Conservation (phyloP, 2,113 vertebrate genomes). For the Plecturocebus donacophilus region DNA sequence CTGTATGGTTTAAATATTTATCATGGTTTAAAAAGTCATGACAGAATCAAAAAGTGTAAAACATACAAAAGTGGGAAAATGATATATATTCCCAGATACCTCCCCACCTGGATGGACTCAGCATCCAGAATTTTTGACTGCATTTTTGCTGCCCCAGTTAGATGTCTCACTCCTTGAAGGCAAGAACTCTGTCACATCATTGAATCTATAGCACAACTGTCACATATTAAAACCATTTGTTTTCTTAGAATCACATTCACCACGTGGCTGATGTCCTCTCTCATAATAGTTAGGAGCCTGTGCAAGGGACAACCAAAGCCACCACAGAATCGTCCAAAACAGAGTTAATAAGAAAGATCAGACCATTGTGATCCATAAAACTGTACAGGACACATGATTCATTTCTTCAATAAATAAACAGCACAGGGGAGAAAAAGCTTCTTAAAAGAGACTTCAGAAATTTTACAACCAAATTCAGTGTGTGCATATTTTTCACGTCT, state of each 20-base stretch:
- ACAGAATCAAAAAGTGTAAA: slow-evolving; percentile 15
- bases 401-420: slow-evolving; percentile 6
- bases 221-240: not conserved
- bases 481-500: not conserved
- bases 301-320: not conserved
- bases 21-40: not conserved
- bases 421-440: not conserved
- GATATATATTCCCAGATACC: not conserved
- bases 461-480: not conserved
- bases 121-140: not conserved
- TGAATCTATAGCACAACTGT: not conserved
- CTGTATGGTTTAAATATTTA: not conserved
- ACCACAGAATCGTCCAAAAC: not conserved
- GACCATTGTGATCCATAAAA: not conserved
- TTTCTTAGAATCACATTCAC: not conserved
- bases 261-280: not conserved
- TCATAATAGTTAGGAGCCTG: not conserved
- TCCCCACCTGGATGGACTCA: not conserved
- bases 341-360: not conserved
- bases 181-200: not conserved
- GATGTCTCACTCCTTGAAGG: not conserved
- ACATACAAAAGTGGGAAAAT: not conserved
- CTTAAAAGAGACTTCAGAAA: not conserved
- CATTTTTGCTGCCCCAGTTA: not conserved
- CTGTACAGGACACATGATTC: not conserved